phyloP scores from a whole-genome alignment of 35 echinoderm and acorn worm genomes.

The Lytechinus pictus region DNA sequence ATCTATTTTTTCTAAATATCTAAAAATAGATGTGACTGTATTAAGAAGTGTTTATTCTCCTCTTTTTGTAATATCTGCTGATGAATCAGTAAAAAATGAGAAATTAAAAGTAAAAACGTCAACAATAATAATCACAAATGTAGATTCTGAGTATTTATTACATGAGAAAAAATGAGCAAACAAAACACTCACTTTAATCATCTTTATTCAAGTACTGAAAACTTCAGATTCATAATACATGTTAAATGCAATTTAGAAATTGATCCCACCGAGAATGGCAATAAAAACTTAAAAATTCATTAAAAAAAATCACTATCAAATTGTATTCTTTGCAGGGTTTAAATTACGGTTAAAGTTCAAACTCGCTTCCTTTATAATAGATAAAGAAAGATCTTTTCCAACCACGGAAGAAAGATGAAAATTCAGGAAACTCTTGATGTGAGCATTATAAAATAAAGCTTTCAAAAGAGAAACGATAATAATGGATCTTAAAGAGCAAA shows the following conservation, averaged over 20 bases:
- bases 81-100: too few species aligned
- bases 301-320: not conserved
- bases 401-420: not conserved
- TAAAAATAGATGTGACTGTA: too few species aligned
- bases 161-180: too few species aligned
- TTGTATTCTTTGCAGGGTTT: not conserved
- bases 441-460: not conserved
- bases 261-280: not conserved
- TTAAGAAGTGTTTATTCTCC: too few species aligned
- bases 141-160: too few species aligned
- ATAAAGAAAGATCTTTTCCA: not conserved
- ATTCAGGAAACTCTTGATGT: constrained; percentile 3
- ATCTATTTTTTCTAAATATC: too few species aligned
- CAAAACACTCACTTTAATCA: too few species aligned
- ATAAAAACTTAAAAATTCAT: not conserved
- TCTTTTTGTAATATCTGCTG: too few species aligned
- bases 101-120: too few species aligned
- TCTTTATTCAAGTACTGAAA: not conserved
- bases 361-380: not conserved
- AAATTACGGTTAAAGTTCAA: not conserved
- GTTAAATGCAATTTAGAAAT: not conserved
- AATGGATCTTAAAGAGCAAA: not conserved
- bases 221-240: not conserved
- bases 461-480: not conserved
- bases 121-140: too few species aligned